phyloP scores from a whole-genome alignment of 2,888 invertebrate genomes.

The Rhogogaster chlorosoma region DNA sequence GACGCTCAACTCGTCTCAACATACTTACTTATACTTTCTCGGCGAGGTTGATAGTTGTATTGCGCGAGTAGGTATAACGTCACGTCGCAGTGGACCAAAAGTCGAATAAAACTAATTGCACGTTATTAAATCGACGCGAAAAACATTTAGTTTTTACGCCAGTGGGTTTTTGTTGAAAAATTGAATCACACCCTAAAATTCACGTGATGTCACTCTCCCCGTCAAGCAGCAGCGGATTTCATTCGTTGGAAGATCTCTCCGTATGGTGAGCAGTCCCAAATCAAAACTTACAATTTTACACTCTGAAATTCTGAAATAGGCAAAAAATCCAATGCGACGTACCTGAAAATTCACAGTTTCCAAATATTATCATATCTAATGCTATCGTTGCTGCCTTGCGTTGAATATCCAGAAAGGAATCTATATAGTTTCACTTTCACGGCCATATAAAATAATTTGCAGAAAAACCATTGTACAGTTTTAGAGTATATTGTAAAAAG shows the following conservation, averaged over 20 bases:
- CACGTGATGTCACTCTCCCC: conserved; percentile 63
- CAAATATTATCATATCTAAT: background rate
- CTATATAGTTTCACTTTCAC: background rate
- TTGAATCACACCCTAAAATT: conserved; percentile 53
- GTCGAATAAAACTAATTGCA: background rate
- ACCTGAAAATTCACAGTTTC: background rate
- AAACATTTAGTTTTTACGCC: background rate
- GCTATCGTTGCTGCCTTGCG: background rate
- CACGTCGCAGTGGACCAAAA: conserved; percentile 14
- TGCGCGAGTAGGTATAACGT: background rate
- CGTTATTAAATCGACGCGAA: conserved; percentile 13
- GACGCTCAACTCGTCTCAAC: conserved; percentile 36
- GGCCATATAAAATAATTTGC: background rate
- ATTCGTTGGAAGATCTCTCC: conserved; percentile 63
- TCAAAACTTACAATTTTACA: background rate
- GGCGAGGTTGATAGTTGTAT: conserved; percentile 6
- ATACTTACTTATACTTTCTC: conserved; percentile 29
- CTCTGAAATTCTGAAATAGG: background rate
- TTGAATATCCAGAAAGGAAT: background rate
- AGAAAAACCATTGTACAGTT: background rate
- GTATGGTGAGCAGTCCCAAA: conserved; percentile 58
- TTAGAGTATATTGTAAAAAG: background rate
- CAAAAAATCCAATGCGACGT: background rate
- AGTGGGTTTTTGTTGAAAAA: conserved; percentile 23
- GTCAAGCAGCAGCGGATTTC: conserved; percentile 63